Percentiles rank a stretch among this genome's conserved stretches.
Evolutionary conservation across 1,140 invertebrate genomes (phyloP).

Genomic region (Philopotamus ludificatus): DNA sequence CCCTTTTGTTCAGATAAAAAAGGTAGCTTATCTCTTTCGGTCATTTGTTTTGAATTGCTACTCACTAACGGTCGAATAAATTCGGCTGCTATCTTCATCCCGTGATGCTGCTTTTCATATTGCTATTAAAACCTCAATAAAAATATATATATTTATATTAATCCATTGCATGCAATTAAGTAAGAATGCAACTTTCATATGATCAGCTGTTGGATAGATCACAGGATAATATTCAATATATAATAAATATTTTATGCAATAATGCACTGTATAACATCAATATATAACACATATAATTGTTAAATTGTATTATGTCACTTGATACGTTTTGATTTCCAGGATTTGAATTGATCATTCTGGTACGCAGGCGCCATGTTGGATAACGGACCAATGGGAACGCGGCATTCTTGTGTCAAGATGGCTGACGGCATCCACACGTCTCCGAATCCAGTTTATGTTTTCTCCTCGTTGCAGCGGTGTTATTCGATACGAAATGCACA

Average conservation of each 20-base stretch:
- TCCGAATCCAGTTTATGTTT: background rate
- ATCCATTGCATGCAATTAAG: no score
- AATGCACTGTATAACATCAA: no score
- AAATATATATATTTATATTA: no score
- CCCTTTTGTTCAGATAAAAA: constrained; percentile 37
- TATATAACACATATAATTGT: background rate
- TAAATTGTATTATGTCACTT: background rate
- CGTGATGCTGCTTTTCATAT: no score
- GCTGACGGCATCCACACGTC: background rate
- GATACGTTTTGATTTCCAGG: background rate
- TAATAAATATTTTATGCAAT: no score
- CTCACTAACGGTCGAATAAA: constrained; percentile 39
- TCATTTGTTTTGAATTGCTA: constrained; percentile 38
- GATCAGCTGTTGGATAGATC: no score
- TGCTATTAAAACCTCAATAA: no score
- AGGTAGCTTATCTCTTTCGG: constrained; percentile 41
- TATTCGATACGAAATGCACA: no score
- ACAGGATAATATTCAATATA: no score
- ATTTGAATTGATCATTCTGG: background rate
- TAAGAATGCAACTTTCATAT: no score
- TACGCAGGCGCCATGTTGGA: background rate
- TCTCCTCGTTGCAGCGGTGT: background rate
- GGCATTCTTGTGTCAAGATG: constrained; percentile 6
- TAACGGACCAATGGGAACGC: constrained; percentile 11
- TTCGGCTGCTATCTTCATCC: constrained; percentile 17